Evolutionary conservation across 2,113 vertebrate genomes (phyloP), one percentile per base, ranked within the genome.

Genomic region (Paratilapia polleni): DNA sequence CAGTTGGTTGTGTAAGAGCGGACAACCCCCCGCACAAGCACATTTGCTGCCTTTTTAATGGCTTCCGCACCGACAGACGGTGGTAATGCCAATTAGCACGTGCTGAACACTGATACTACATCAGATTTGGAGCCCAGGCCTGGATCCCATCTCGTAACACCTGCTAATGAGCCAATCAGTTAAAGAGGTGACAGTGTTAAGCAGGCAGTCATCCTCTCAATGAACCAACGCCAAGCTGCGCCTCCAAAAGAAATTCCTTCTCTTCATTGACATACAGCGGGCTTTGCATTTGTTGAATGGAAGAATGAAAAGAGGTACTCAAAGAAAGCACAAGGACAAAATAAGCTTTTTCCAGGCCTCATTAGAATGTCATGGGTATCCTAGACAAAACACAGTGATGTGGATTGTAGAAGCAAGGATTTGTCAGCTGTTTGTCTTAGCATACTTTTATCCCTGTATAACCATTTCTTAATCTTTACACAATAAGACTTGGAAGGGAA

Each of bases 141-240:
- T 93, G 94, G 77, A 73, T 89, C 90, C 76, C 74, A 62, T 95
- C 94, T 91, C 31, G 5, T 81, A 88, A 95, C 94, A 95, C 94
- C 94, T 93, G 89, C 92, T 96, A 95, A 96, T 94, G 92, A 96
- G 94, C 89, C 87, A 59, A 87, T 92, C 83, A 49, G 64, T 84
- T 86, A 77, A 78, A 88, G 79, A 90, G 77, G 77, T 83, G 22
- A 26, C 62, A 31, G 87, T 79, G 84, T 91, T 87, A 89, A 90
- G 63, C 26, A 70, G 60, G 68, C 78, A 59, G 82, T 73, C 76
- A 17, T 74, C 82, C 59, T 54, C 83, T 84, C 63, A 77, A 28
- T 86, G 88, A 90, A 28, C 82, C 80, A 64, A 82, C 80, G 81
- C 77, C 10, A 31, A 77, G 80, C 61, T 57, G 38, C 36, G 70